Evolutionary conservation across 2,888 invertebrate genomes (phyloP).

Genomic region (Ariolimax columbianus): DNA sequence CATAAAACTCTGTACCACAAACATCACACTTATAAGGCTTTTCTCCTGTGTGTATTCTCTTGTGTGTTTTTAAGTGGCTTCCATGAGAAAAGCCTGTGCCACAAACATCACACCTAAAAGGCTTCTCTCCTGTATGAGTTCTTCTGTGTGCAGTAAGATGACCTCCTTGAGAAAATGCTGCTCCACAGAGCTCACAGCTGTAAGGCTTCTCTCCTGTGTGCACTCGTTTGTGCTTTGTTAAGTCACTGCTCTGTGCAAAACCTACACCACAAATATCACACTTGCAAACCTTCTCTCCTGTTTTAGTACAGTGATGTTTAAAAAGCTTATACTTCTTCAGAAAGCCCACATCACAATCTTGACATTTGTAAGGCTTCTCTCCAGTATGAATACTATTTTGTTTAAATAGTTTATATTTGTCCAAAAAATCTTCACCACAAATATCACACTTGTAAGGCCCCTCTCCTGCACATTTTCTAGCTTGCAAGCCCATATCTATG

Average conservation of each 20-base stretch:
- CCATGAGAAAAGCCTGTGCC: too few species aligned
- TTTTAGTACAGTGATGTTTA: neutral
- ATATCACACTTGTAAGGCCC: neutral
- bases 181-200: neutral
- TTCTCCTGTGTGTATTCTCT: neutral
- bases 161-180: neutral
- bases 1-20: neutral
- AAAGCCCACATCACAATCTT: conserved; percentile 6
- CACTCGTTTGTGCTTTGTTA: neutral
- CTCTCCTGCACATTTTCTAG: too few species aligned
- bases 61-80: too few species aligned
- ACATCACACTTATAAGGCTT: neutral
- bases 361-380: conserved; percentile 24
- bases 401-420: neutral
- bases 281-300: conserved; percentile 7
- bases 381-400: conserved; percentile 16
- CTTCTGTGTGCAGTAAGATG: neutral
- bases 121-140: conserved; percentile 11
- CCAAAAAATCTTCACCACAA: neutral
- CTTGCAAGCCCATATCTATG: too few species aligned
- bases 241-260: neutral
- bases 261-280: conserved; percentile 22
- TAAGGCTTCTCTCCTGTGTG: conserved; percentile 25
- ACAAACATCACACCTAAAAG: conserved; percentile 26
- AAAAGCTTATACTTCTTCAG: neutral